Evolutionary conservation across 2,113 vertebrate genomes (phyloP).

Genomic region (Cavia porcellus): DNA sequence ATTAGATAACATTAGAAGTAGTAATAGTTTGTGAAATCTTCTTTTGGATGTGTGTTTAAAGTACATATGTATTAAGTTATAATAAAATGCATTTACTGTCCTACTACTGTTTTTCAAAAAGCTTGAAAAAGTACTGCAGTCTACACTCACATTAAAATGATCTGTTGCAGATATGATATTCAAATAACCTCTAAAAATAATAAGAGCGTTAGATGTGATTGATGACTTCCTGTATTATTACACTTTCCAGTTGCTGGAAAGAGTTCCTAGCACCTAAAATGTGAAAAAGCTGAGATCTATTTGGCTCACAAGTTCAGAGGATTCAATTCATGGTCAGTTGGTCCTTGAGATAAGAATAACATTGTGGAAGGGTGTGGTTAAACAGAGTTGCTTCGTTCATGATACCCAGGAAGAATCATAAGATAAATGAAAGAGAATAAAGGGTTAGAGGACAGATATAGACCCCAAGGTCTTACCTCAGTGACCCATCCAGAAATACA

Average conservation of each 20-base stretch:
- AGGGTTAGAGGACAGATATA: background rate
- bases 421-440: background rate
- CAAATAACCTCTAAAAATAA: conserved; percentile 23
- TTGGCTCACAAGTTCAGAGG: background rate
- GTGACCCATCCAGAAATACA: background rate
- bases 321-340: background rate
- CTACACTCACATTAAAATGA: conserved; percentile 50
- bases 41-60: background rate
- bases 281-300: background rate
- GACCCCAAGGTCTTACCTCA: background rate
- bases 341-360: background rate
- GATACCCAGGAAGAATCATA: background rate
- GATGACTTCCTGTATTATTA: background rate
- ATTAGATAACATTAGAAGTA: background rate
- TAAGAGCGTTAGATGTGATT: conserved; percentile 23
- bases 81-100: conserved; percentile 8
- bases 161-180: conserved; percentile 14
- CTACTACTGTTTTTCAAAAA: background rate
- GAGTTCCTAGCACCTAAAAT: background rate
- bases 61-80: conserved; percentile 20
- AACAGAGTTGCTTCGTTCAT: background rate
- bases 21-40: conserved; percentile 12
- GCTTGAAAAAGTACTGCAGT: conserved; percentile 3
- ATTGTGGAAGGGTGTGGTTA: background rate
- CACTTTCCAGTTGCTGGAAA: background rate